Percentiles rank a stretch among this genome's conserved stretches.
Conservation (phyloP, 2,797 vertebrate genomes). For the Chelidonichthys spinosus region DNA sequence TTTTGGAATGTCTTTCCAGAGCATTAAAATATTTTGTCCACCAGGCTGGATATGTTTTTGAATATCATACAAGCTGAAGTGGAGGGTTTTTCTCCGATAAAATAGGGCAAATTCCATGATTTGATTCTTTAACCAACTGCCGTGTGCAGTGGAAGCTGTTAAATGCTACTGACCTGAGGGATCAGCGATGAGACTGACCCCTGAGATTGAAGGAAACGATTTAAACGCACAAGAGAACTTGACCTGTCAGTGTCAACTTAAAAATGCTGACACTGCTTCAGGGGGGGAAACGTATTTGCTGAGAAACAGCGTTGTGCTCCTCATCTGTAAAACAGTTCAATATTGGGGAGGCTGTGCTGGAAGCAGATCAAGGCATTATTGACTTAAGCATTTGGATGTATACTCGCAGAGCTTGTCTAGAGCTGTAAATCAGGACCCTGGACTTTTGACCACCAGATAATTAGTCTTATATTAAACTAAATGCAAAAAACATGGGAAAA, state of each 20-base stretch:
- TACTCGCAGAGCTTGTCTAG: slow-evolving; percentile 43
- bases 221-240: slow-evolving; percentile 56
- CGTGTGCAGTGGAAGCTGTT: slow-evolving; percentile 30
- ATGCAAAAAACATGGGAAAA: slow-evolving; percentile 45
- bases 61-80: neutral
- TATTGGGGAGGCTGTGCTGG: slow-evolving; percentile 29
- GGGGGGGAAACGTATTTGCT: slow-evolving; percentile 52
- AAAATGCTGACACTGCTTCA: slow-evolving; percentile 61
- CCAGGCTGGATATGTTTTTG: slow-evolving; percentile 1
- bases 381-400: slow-evolving; percentile 61
- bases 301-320: slow-evolving; percentile 42
- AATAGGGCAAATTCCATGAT: slow-evolving; percentile 11
- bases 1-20: slow-evolving; percentile 34
- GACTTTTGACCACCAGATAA: slow-evolving; percentile 39
- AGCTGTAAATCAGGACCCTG: slow-evolving; percentile 70
- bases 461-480: slow-evolving; percentile 48
- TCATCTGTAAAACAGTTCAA: slow-evolving; percentile 75
- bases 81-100: neutral
- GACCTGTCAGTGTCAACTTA: slow-evolving; percentile 58
- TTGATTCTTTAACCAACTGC: slow-evolving; percentile 30
- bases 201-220: slow-evolving; percentile 31
- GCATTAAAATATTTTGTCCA: slow-evolving; percentile 36
- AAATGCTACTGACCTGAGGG: slow-evolving; percentile 40
- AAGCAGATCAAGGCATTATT: slow-evolving; percentile 60
- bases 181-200: slow-evolving; percentile 30